phyloP scores from a whole-genome alignment of 2,113 vertebrate genomes.

The Eulemur macaco region DNA sequence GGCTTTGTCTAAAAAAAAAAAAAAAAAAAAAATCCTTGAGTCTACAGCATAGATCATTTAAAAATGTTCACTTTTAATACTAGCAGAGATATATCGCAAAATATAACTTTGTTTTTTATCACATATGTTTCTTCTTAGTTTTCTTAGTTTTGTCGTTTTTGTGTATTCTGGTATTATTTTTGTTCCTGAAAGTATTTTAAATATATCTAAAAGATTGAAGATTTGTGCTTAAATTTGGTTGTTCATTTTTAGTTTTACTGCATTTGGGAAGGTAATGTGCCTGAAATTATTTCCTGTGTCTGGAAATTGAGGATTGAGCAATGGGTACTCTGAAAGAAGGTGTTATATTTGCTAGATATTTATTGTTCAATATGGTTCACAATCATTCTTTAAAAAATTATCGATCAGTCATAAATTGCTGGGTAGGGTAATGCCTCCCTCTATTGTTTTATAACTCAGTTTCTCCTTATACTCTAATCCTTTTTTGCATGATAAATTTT shows the following conservation, averaged over 20 bases:
- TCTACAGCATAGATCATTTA: neutral
- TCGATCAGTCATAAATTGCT: neutral
- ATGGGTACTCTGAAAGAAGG: neutral
- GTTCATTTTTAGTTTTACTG: neutral
- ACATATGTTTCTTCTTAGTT: neutral
- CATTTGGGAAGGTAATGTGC: neutral
- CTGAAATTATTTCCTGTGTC: neutral
- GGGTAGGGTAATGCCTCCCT: too few species aligned
- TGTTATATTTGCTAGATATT: neutral
- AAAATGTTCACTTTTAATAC: neutral
- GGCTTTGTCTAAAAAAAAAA: neutral
- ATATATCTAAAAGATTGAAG: neutral
- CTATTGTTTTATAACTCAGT: neutral
- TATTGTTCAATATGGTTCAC: neutral
- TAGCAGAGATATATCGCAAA: neutral
- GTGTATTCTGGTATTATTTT: neutral
- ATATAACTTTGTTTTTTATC: neutral
- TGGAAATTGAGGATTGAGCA: slow-evolving; percentile 8
- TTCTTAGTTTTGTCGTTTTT: slow-evolving; percentile 42
- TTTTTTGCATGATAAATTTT: neutral
- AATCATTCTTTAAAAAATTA: neutral
- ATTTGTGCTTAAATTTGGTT: slow-evolving; percentile 11
- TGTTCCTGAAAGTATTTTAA: neutral
- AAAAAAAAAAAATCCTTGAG: too few species aligned
- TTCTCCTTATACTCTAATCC: neutral